A percentile compares a stretch with the other conserved stretches of the same genome.
phyloP scores from a whole-genome alignment of 2,113 vertebrate species.

The Regulus satrapa region DNA sequence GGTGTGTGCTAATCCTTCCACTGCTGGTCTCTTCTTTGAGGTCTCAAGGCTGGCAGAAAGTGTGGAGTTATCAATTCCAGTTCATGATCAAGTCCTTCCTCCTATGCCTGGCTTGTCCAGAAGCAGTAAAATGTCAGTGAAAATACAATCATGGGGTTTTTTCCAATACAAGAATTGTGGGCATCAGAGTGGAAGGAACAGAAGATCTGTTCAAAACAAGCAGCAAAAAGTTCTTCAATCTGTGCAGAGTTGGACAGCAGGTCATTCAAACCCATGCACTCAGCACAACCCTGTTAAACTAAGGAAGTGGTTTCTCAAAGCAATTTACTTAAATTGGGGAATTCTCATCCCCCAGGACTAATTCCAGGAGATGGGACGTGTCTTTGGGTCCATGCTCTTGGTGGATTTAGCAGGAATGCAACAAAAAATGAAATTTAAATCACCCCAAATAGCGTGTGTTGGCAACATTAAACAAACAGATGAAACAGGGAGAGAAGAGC shows the following conservation, averaged over 20 bases:
- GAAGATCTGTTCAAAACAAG: neutral
- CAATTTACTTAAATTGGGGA: neutral
- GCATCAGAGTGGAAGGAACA: neutral
- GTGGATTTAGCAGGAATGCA: neutral
- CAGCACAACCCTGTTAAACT: neutral
- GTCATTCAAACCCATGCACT: neutral
- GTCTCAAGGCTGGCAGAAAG: neutral
- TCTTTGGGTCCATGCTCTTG: neutral
- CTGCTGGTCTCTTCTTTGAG: neutral
- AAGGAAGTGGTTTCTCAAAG: neutral
- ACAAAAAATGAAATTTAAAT: neutral
- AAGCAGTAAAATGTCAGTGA: neutral
- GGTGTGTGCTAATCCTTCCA: neutral
- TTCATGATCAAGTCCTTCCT: neutral
- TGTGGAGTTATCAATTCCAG: neutral
- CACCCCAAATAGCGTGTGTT: neutral
- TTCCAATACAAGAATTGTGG: neutral
- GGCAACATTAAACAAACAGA: neutral
- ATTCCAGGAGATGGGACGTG: neutral
- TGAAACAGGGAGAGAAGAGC: neutral
- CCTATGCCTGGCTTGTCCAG: neutral
- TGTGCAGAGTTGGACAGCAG: neutral
- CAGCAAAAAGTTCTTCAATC: neutral
- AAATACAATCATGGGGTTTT: fast-evolving
- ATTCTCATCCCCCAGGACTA: neutral